phyloP scores from a whole-genome alignment of 2,888 invertebrate genomes.

The Electrophaes corylata region DNA sequence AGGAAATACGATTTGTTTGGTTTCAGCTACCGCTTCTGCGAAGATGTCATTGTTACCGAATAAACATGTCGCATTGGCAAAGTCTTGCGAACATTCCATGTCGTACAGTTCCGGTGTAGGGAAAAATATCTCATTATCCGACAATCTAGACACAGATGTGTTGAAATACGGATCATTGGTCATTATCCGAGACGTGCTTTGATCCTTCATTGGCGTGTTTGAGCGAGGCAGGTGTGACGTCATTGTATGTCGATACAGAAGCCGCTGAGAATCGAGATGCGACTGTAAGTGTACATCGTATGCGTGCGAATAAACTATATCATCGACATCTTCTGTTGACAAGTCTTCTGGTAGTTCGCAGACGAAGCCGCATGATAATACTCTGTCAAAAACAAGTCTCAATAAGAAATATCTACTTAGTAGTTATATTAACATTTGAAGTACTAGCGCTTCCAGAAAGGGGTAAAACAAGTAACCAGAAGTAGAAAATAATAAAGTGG shows the following conservation, averaged over 20 bases:
- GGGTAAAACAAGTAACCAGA: neutral
- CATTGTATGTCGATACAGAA: conserved; percentile 73
- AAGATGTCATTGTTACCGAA: conserved; percentile 63
- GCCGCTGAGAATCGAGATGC: conserved; percentile 58
- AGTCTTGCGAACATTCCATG: conserved; percentile 61
- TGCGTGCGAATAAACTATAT: conserved; percentile 75
- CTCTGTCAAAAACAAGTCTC: conserved; percentile 51
- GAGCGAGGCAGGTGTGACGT: conserved; percentile 56
- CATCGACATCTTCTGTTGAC: conserved; percentile 69
- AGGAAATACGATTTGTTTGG: conserved; percentile 52
- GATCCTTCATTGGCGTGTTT: conserved; percentile 70
- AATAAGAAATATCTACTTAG: neutral
- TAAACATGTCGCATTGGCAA: conserved; percentile 68
- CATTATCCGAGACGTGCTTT: conserved; percentile 81
- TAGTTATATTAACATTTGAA: neutral
- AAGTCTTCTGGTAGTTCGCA: conserved; percentile 77
- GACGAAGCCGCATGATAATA: conserved; percentile 85
- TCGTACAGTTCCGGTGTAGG: conserved; percentile 84
- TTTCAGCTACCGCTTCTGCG: conserved; percentile 54
- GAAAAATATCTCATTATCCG: conserved; percentile 84
- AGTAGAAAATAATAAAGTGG: neutral
- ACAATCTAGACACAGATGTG: conserved; percentile 83
- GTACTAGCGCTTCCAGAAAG: neutral
- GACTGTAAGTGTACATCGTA: conserved; percentile 83
- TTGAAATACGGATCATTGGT: conserved; percentile 84